Evolutionary conservation across 2,888 invertebrate species (phyloP).

Genomic region (Lacanobia wlatinum): DNA sequence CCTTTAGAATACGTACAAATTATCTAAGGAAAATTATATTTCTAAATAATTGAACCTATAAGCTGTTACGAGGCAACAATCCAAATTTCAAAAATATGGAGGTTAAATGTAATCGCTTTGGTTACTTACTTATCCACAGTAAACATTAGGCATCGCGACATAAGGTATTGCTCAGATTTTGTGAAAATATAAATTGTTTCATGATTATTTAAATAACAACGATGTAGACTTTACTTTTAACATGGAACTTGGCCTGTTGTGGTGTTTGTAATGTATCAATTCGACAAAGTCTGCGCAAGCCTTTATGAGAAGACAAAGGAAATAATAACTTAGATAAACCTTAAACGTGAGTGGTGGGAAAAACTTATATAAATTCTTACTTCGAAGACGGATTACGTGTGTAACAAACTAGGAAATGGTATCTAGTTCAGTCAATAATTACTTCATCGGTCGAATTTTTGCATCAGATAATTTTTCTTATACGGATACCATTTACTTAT

Average conservation of each 20-base stretch:
- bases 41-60: constrained; percentile 73
- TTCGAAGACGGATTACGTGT: constrained; percentile 29
- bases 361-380: constrained; percentile 48
- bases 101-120: constrained; percentile 82
- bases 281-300: constrained; percentile 59
- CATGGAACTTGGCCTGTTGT: not conserved
- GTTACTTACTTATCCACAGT: constrained; percentile 70
- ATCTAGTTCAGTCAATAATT: constrained; percentile 5
- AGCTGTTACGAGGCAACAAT: constrained; percentile 68
- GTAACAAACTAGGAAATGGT: constrained; percentile 40
- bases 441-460: not conserved
- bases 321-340: constrained; percentile 56
- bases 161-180: constrained; percentile 51
- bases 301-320: constrained; percentile 35
- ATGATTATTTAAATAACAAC: not conserved
- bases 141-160: constrained; percentile 45
- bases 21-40: constrained; percentile 75
- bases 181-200: constrained; percentile 19
- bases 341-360: constrained; percentile 67
- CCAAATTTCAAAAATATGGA: constrained; percentile 78
- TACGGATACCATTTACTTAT: constrained; percentile 46
- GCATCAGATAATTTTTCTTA: constrained; percentile 11
- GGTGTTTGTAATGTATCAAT: constrained; percentile 10
- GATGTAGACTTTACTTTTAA: not conserved
- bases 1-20: constrained; percentile 81